Conservation (phyloP, 2,888 invertebrate species). For the Drosophila differens region DNA sequence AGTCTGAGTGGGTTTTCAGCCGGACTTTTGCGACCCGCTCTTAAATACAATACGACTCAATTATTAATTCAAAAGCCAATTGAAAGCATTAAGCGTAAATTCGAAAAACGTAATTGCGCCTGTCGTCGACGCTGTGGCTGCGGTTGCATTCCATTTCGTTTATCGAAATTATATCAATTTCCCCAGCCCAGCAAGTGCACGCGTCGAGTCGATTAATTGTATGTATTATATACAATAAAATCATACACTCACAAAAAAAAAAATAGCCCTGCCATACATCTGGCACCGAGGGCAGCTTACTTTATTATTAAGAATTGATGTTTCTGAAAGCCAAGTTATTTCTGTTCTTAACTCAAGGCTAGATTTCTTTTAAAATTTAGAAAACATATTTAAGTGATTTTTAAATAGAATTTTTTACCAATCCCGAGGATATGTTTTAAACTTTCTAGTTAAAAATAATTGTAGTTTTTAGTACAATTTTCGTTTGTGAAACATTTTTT, state of each 20-base stretch:
- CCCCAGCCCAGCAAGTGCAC: constrained; percentile 17
- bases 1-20: background rate
- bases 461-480: background rate
- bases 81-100: constrained; percentile 80
- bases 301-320: background rate
- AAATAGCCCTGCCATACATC: background rate
- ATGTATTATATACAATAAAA: constrained; percentile 11
- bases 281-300: no score
- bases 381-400: fast-evolving
- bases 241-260: background rate
- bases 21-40: background rate
- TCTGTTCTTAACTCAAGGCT: background rate
- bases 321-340: background rate
- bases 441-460: background rate
- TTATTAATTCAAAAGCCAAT: constrained; percentile 80
- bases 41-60: constrained; percentile 66
- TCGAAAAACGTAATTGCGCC: constrained; percentile 70
- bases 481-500: background rate
- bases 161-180: constrained; percentile 79
- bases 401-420: background rate
- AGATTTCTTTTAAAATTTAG: fast-evolving
- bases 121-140: constrained; percentile 15
- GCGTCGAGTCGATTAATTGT: constrained; percentile 22
- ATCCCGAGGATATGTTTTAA: background rate
- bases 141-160: constrained; percentile 71